Base-by-base conservation (phyloP, 2,113 vertebrate genomes). In the Strigops habroptila region DNA sequence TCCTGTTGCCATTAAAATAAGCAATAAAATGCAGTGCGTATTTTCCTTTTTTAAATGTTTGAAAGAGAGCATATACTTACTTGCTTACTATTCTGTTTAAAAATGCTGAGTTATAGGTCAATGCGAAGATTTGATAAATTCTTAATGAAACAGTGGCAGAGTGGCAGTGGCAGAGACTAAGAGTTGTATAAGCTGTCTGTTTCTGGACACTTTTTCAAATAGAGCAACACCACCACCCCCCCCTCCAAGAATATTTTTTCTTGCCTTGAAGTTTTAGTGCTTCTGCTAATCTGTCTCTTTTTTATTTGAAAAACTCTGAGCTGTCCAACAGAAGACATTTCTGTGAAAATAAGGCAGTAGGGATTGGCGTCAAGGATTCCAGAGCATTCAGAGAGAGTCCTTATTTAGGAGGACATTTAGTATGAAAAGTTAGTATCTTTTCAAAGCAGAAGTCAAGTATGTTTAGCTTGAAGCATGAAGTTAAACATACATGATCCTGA, bases 101-200 rank as follows among this genome's bases (percentile, higher is more conserved):
- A n/a, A 51, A 5, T 41, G 27, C 9, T 41, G 82, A 88, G 68
- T 44, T 93, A 90, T 73, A 96, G 71, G 80, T 96, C 87, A 86
- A 43, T 24, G n/a, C 78, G 83, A 97, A 92, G 75, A 74, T 92
- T 96, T n/a, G n/a, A n/a, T n/a, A n/a, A n/a, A n/a, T n/a, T n/a
- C n/a, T n/a, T n/a, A n/a, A n/a, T n/a, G n/a, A n/a, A n/a, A n/a
- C n/a, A n/a, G n/a, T n/a, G n/a, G n/a, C n/a, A n/a, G n/a, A n/a
- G n/a, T n/a, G n/a, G n/a, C n/a, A n/a, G n/a, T n/a, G n/a, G n/a
- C n/a, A n/a, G 48, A 73, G 31, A 49, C 17, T 52, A n/a, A 23
- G 14, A 25, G 81, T 63, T 53, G 35, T 51, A 48, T 44, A 55
- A 62, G 37, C 11, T 43, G 21, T 37, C 21, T 78, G 7, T 64